These are phyloP conservation scores for Trissolcus basalis DNA, from an alignment of 1,140 invertebrate species.

Conservation along the genomic window DNA sequence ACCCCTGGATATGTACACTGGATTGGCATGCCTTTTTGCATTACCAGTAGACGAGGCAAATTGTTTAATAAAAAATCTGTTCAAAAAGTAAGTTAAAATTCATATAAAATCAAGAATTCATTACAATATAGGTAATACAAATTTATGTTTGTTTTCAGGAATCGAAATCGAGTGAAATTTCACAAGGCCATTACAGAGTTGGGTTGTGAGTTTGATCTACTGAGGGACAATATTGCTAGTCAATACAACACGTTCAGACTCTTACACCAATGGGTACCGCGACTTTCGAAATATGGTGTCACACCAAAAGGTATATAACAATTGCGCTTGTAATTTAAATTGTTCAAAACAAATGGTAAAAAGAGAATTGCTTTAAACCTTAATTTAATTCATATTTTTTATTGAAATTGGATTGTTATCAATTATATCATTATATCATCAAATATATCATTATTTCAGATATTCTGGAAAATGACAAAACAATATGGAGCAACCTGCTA, in stretches of 20 bases:
- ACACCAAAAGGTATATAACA: conserved; percentile 58
- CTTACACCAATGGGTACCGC: conserved; percentile 64
- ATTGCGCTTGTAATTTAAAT: background rate
- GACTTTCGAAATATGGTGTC: conserved; percentile 61
- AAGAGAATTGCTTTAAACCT: no score
- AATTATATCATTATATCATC: no score
- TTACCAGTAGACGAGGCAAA: conserved; percentile 52
- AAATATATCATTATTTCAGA: conserved; percentile 53
- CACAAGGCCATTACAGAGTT: conserved; percentile 60
- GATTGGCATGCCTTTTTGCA: conserved; percentile 63
- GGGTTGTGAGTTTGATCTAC: conserved; percentile 63
- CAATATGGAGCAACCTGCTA: conserved; percentile 62
- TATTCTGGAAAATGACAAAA: conserved; percentile 61
- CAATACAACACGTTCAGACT: conserved; percentile 55
- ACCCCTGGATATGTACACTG: conserved; percentile 63
- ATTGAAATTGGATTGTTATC: no score
- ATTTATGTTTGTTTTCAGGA: conserved; percentile 21
- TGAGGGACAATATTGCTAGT: conserved; percentile 46
- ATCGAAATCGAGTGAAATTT: conserved; percentile 49
- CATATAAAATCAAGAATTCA: no score
- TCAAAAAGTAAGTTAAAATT: conserved; percentile 40
- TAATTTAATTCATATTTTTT: no score
- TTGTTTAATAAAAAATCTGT: conserved; percentile 49
- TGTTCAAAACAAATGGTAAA: no score
- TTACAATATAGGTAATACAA: no score